Percentiles rank a stretch among this genome's conserved stretches.
phyloP scores from a whole-genome alignment of 2,113 vertebrate species.

The Theristicus caerulescens region DNA sequence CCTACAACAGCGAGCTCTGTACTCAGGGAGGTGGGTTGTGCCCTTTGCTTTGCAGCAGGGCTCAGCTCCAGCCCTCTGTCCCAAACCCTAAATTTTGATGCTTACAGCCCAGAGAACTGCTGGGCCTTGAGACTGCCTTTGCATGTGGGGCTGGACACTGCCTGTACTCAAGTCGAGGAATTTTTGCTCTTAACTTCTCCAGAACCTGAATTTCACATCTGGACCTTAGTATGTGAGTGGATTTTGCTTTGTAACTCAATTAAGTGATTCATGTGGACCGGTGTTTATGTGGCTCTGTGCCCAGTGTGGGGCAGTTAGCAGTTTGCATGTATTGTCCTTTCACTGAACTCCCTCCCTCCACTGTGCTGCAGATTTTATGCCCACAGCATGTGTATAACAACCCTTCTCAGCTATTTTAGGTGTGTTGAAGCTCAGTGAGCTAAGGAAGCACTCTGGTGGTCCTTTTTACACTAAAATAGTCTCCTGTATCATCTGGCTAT shows the following conservation, averaged over 20 bases:
- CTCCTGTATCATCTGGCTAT: background rate
- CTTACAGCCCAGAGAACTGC: background rate
- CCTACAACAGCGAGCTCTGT: background rate
- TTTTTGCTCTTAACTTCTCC: background rate
- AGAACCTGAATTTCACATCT: background rate
- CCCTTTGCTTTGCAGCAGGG: background rate
- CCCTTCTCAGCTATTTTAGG: background rate
- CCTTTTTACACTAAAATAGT: background rate
- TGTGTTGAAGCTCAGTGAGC: background rate
- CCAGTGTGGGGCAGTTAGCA: fast-evolving
- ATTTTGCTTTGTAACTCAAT: background rate
- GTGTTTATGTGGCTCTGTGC: background rate
- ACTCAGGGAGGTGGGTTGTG: fast-evolving
- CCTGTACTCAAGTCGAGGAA: fast-evolving
- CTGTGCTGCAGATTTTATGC: too few species aligned
- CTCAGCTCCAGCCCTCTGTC: background rate
- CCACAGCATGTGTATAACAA: background rate
- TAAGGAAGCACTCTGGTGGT: background rate
- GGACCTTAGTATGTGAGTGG: background rate
- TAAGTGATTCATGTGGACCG: background rate
- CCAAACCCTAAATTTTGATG: background rate
- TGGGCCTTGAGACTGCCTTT: background rate
- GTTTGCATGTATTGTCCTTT: background rate
- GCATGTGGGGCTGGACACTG: fast-evolving
- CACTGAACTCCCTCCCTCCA: background rate